Evolutionary conservation across 2,797 vertebrate genomes (phyloP).

Genomic region (Euphonia xanthogaster): DNA sequence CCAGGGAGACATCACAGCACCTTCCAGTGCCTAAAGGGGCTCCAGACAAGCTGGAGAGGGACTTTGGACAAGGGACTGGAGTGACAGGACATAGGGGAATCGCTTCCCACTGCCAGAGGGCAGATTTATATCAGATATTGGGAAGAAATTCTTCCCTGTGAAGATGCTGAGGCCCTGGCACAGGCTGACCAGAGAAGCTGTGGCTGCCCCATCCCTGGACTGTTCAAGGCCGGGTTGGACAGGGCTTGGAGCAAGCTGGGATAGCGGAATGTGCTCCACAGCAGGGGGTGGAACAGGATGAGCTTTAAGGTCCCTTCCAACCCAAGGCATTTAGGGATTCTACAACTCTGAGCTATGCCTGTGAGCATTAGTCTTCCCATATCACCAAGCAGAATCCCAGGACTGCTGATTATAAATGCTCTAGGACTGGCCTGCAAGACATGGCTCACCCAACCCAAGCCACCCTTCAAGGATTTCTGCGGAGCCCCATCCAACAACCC

Average conservation of each 20-base stretch:
- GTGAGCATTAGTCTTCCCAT: neutral
- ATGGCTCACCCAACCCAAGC: neutral
- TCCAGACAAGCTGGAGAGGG: neutral
- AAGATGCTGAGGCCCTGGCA: neutral
- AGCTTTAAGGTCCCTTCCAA: neutral
- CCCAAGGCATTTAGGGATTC: neutral
- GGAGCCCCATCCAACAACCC: neutral
- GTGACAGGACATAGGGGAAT: fast-evolving
- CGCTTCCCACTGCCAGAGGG: neutral
- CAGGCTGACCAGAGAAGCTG: neutral
- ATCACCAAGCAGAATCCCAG: neutral
- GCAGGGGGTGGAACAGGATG: fast-evolving
- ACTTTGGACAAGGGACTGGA: fast-evolving
- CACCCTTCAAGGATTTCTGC: neutral
- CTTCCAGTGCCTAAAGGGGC: neutral
- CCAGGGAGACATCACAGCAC: fast-evolving
- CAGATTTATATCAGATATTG: fast-evolving
- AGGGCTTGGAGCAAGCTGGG: fast-evolving
- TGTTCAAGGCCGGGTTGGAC: fast-evolving
- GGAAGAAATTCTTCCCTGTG: fast-evolving
- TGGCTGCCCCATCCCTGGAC: neutral
- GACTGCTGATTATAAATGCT: fast-evolving
- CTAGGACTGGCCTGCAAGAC: neutral
- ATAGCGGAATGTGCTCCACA: fast-evolving
- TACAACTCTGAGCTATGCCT: fast-evolving